phyloP scores from a whole-genome alignment of 2,888 invertebrate genomes.

The Cosmia trapezina region DNA sequence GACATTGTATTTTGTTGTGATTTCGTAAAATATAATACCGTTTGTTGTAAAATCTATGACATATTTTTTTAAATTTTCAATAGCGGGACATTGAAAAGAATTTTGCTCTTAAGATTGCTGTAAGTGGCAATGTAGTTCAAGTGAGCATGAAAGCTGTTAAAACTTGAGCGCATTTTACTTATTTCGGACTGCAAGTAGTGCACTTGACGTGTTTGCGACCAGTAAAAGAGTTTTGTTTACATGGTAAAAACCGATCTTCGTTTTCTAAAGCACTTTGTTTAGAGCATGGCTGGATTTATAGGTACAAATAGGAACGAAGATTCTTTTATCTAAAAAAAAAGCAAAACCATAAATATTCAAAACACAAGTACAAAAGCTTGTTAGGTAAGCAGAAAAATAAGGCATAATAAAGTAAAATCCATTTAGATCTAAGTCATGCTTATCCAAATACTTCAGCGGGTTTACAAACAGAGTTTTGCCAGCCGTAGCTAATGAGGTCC shows the following conservation, averaged over 20 bases:
- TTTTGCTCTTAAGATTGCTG: slow-evolving; percentile 38
- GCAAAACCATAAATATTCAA: slow-evolving; percentile 3
- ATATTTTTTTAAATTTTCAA: slow-evolving; percentile 1
- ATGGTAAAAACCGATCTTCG: slow-evolving; percentile 29
- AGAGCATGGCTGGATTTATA: not conserved
- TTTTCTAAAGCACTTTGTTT: slow-evolving; percentile 17
- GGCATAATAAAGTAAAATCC: slow-evolving; percentile 42
- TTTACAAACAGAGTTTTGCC: slow-evolving; percentile 55
- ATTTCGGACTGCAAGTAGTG: slow-evolving; percentile 27
- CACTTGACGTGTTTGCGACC: slow-evolving; percentile 43
- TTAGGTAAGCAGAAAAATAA: slow-evolving; percentile 31
- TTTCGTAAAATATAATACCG: slow-evolving; percentile 41
- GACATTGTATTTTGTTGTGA: slow-evolving; percentile 49
- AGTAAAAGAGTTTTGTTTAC: slow-evolving; percentile 40
- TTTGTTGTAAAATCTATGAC: slow-evolving; percentile 16
- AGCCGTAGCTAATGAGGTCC: slow-evolving; percentile 70
- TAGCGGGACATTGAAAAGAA: slow-evolving; percentile 7
- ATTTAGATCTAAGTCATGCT: slow-evolving; percentile 53
- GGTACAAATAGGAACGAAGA: not conserved
- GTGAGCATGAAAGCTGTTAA: slow-evolving; percentile 54
- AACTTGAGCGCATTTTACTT: slow-evolving; percentile 47
- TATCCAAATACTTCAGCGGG: slow-evolving; percentile 44
- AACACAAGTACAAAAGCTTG: slow-evolving; percentile 15
- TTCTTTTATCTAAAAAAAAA: not conserved
- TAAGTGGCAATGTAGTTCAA: slow-evolving; percentile 38